Evolutionary conservation across 2,797 vertebrate species (phyloP), one percentile per base, ranked within the genome.

Genomic region (Lagodon rhomboides): DNA sequence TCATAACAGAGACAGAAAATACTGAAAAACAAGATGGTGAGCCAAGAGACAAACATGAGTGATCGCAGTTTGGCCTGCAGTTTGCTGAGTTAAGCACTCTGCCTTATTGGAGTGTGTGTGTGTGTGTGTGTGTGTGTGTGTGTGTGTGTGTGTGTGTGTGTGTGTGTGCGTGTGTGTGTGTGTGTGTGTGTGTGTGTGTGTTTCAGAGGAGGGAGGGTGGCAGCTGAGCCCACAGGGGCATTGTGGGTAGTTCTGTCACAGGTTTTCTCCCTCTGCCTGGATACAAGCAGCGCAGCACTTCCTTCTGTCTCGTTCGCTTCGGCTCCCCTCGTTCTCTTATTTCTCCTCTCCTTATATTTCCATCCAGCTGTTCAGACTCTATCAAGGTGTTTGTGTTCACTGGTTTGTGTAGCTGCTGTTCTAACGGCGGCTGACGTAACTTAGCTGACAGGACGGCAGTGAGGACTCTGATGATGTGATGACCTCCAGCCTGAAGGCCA

Each of bases 71-170:
- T 46, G 74, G 79, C 83, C 76, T 59, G 80, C 80, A 77, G 46
- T 83, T 63, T 90, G 90, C 90, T 89, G 91, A 91, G 67, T 79
- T 77, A 76, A 91, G 91, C 87, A 86, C 82, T 90, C 79, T 77
- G 84, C 68, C 67, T 88, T 76, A 84, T 81, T 82, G 73, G 43
- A 43, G 75, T 77, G 79, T 78, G 23, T 74, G 80, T 25, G 38
- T 22, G 9, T 12, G 12, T 38, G 58, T 74, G 71, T 61, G 72
- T 64, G 64, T 56, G 64, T 53, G 51, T 50, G 69, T 59, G 44
- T 46, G 30, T 65, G 43, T 44, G n/a, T 41, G 43, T 18, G 43
- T 46, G 60, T 63, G 59, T 46, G 60, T 38, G 49, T 64, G 51
- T 41, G 43, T 66, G 50, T 46, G 41, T 46, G 51, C 78, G 43